Percentiles rank a stretch among this genome's conserved stretches.
These are phyloP conservation scores for Sylvietta virens DNA, from an alignment of 2,113 vertebrate species.

Conservation along the genomic window DNA sequence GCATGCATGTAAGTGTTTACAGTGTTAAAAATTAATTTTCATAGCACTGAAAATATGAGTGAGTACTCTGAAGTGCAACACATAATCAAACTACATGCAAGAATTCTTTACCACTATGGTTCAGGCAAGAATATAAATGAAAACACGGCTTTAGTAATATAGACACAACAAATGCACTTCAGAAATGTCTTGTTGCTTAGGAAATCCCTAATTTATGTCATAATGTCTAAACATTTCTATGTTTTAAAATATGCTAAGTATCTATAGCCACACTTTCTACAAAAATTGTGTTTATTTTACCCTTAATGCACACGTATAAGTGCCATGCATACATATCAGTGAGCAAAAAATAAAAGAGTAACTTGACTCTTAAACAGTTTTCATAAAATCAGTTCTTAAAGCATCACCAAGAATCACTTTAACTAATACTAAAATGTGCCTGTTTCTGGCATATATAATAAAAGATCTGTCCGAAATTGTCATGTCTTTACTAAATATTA, in stretches of 20 bases:
- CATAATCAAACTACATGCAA: neutral
- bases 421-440: neutral
- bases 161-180: neutral
- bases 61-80: neutral
- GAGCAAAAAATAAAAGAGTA: neutral
- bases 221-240: neutral
- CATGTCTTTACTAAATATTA: neutral
- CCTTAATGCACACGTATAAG: neutral
- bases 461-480: neutral
- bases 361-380: neutral
- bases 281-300: neutral
- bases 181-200: constrained; percentile 10
- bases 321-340: neutral
- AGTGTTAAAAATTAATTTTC: constrained; percentile 27
- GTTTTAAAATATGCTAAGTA: neutral
- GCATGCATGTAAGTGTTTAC: neutral
- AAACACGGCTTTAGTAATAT: neutral
- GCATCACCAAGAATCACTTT: neutral
- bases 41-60: constrained; percentile 23
- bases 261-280: neutral
- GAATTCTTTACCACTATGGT: neutral
- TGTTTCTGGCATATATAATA: neutral
- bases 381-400: neutral
- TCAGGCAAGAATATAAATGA: constrained; percentile 6
- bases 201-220: neutral